Conservation (phyloP, 2,113 vertebrate species). For the Rhinoptilus africanus region DNA sequence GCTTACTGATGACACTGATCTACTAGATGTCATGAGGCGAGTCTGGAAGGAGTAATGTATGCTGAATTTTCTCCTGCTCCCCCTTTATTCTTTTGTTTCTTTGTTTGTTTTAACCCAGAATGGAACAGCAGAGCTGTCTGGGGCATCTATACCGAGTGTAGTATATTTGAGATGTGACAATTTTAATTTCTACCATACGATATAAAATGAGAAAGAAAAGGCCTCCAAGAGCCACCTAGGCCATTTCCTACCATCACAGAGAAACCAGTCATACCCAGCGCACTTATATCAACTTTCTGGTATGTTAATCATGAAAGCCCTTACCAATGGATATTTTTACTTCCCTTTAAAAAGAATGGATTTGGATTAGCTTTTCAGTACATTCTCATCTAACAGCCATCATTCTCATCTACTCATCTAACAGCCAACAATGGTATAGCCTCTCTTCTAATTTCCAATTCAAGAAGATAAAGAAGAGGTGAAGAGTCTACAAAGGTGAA, state of each 20-base stretch:
- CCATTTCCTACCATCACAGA: background rate
- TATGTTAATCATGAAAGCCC: background rate
- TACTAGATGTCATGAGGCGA: background rate
- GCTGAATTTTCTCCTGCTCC: background rate
- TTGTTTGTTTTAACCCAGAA: background rate
- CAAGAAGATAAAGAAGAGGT: background rate
- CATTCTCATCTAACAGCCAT: background rate
- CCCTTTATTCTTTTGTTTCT: background rate
- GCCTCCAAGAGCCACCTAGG: background rate
- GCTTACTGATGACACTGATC: background rate
- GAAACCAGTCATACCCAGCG: background rate
- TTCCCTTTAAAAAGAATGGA: background rate
- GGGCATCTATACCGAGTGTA: background rate
- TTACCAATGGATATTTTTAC: background rate
- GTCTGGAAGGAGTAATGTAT: background rate
- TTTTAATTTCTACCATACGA: background rate
- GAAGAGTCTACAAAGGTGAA: background rate
- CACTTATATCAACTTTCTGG: background rate
- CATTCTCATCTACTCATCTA: background rate
- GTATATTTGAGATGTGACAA: background rate
- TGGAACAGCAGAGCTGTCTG: background rate
- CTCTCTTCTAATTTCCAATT: background rate
- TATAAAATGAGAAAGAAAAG: background rate
- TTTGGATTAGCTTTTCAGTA: background rate
- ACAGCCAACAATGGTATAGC: background rate